These are phyloP conservation scores for Diplosoma virens DNA, from an alignment of 23 tunicate genomes.

Conservation along the genomic window DNA sequence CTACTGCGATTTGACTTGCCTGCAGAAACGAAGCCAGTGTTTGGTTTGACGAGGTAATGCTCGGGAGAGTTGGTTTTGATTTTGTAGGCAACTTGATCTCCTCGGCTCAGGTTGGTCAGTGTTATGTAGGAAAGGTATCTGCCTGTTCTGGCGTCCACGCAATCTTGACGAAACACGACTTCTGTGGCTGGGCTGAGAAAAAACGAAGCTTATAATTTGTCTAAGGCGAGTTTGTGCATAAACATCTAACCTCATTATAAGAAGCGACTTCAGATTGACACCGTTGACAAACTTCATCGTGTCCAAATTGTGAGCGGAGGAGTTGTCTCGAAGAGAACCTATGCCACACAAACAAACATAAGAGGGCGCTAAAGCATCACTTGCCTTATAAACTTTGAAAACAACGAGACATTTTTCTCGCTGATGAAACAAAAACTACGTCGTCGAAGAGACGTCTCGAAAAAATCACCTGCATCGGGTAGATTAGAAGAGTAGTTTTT, in stretches of 20 bases:
- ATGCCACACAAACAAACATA: too few relatives aligned
- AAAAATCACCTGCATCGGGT: too few relatives aligned
- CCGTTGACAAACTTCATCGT: not conserved
- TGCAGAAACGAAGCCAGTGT: slow-evolving; percentile 49
- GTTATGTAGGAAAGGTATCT: slow-evolving; percentile 32
- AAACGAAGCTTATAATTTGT: not conserved
- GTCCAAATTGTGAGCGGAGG: too few relatives aligned
- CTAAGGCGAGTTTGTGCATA: not conserved
- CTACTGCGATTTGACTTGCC: slow-evolving; percentile 38
- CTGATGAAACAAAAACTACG: too few relatives aligned
- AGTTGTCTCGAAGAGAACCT: too few relatives aligned
- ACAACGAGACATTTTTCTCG: too few relatives aligned
- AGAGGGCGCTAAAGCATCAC: too few relatives aligned
- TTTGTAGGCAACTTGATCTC: slow-evolving; percentile 48
- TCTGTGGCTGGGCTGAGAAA: slow-evolving; percentile 59
- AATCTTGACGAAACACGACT: slow-evolving; percentile 35
- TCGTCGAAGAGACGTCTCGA: too few relatives aligned
- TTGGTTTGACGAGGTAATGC: slow-evolving; percentile 78
- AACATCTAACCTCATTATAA: not conserved
- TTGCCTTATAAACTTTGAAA: too few relatives aligned
- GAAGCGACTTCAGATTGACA: slow-evolving; percentile 5
- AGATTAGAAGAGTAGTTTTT: too few relatives aligned
- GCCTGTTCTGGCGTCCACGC: slow-evolving; percentile 8
- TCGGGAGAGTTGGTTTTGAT: slow-evolving; percentile 78
- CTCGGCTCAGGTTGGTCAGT: slow-evolving; percentile 26